These are phyloP conservation scores for Eurosta solidaginis DNA, from an alignment of 1,140 invertebrate species.

Conservation along the genomic window DNA sequence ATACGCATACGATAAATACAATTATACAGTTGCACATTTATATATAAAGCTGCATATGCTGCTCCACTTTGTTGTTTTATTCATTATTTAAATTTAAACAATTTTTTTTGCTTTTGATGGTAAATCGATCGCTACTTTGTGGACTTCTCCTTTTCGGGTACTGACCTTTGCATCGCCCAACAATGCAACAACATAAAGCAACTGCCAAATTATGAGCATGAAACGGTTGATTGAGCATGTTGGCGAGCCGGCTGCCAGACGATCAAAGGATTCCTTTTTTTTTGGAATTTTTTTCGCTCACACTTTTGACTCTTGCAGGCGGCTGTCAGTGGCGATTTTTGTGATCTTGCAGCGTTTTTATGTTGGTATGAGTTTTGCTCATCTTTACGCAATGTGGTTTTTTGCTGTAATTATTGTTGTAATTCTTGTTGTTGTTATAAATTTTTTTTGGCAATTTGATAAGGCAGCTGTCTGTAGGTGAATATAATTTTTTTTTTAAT, in stretches of 20 bases:
- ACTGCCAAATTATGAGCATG: background rate
- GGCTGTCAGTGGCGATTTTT: slow-evolving; percentile 14
- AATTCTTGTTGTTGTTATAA: background rate
- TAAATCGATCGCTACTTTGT: slow-evolving; percentile 2
- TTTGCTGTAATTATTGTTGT: no score
- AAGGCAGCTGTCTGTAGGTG: slow-evolving; percentile 10
- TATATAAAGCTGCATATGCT: slow-evolving; percentile 3
- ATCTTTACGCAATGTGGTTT: background rate
- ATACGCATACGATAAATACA: no score
- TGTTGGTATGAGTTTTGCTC: background rate
- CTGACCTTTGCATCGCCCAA: background rate
- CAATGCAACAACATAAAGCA: background rate
- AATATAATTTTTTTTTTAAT: background rate
- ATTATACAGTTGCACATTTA: no score
- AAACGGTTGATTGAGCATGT: background rate
- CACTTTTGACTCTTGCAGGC: background rate
- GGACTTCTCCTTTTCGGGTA: background rate
- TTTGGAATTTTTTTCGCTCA: background rate
- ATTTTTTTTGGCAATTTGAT: slow-evolving; percentile 11
- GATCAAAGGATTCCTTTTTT: background rate
- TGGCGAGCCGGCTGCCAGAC: slow-evolving; percentile 3
- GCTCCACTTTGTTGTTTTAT: background rate
- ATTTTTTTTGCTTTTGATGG: background rate
- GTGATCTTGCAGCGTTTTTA: background rate
- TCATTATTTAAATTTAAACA: background rate